phyloP scores from a whole-genome alignment of 2,113 vertebrate species.

The Salvelinus namaycush region DNA sequence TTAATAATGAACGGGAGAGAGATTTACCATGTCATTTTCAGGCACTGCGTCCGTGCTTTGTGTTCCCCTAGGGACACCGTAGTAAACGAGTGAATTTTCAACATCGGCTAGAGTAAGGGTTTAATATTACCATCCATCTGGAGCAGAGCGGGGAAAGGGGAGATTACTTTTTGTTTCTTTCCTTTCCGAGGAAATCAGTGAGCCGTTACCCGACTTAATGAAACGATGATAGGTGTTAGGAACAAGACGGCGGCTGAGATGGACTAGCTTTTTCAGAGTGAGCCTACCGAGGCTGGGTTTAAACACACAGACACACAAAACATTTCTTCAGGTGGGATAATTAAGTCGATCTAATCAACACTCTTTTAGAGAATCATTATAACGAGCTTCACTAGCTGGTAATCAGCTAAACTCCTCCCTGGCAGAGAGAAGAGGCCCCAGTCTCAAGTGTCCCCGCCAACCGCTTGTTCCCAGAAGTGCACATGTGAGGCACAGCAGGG shows the following conservation, averaged over 20 bases:
- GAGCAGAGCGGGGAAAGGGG: not conserved
- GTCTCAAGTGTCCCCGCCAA: constrained; percentile 10
- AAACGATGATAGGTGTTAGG: too few relatives aligned
- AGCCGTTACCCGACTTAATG: too few relatives aligned
- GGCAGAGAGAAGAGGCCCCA: not conserved
- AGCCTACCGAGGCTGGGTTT: too few relatives aligned
- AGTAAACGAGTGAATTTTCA: constrained; percentile 18
- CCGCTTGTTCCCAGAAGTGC: not conserved
- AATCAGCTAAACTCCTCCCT: not conserved
- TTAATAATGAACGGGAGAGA: constrained; percentile 3
- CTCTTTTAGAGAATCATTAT: too few relatives aligned
- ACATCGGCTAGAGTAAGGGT: constrained; percentile 1
- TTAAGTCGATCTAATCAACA: too few relatives aligned
- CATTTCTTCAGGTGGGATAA: too few relatives aligned
- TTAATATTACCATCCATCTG: not conserved
- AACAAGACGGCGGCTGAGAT: too few relatives aligned
- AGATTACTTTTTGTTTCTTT: not conserved
- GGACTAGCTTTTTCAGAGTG: too few relatives aligned
- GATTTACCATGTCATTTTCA: constrained; percentile 12
- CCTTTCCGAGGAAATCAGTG: too few relatives aligned
- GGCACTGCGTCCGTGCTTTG: constrained; percentile 16
- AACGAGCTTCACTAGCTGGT: too few relatives aligned
- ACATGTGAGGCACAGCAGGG: not conserved
- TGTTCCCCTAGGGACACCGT: constrained; percentile 11
- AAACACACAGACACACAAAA: too few relatives aligned